Evolutionary conservation across 1,140 invertebrate species (phyloP), one percentile per base, ranked within the genome.

Genomic region (Magallana ariakensis): DNA sequence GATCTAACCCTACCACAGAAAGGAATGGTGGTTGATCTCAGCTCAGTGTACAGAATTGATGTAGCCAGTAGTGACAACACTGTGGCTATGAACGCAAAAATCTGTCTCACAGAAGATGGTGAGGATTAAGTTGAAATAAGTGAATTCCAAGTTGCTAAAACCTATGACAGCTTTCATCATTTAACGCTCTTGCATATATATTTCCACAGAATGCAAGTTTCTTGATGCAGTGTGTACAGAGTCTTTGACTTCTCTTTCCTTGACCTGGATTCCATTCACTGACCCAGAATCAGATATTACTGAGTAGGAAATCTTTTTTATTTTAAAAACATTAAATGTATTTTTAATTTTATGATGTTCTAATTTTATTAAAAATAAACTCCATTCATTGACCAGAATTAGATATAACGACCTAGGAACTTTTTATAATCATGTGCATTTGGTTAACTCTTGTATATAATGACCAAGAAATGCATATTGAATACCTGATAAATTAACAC

Each of bases 171-270:
- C n/a, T n/a, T n/a, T n/a, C n/a, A n/a, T n/a, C n/a, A n/a, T n/a
- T n/a, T n/a, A n/a, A n/a, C n/a, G n/a, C n/a, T n/a, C n/a, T n/a
- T n/a, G n/a, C n/a, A n/a, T n/a, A n/a, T 5, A 46, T 46, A 46
- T 46, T 46, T 46, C 33, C 33, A 19, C 80, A 90, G 89, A 90
- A 13, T 91, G 90, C 85, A 11, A 80, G 22, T 54, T 16, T 5
- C 70, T 92, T 9, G 91, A 92, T 89, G 89, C 90, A 11, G 83
- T 86, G 0, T 92, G 91, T 80, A 86, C 89, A 11, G 89, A 91
- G 62, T 89, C 90, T 3, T 22, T 92, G 46, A 90, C 89, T 2
- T 82, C 84, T 19, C 58, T 92, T 1, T 55, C 86, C 0, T 87
- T 90, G 11, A 88, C 91, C 19, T 92, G 91, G 91, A 70, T 85